Evolutionary conservation across 2,113 vertebrate genomes (phyloP).

Genomic region (Alligator sinensis): DNA sequence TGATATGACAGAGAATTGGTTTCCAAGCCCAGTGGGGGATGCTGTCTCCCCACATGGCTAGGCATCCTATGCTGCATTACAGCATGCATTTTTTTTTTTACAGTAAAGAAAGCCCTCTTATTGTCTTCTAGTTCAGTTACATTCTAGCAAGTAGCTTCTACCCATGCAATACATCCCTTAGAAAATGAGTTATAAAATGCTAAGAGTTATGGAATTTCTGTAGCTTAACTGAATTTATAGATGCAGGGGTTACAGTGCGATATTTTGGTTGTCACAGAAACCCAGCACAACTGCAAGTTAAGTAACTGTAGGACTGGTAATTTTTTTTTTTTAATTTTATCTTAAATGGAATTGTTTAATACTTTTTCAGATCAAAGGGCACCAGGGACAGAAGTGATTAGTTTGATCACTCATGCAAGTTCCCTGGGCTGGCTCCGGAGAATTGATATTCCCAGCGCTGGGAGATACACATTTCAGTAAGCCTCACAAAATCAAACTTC

Average conservation of each 20-base stretch:
- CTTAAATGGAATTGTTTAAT: background rate
- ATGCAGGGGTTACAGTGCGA: background rate
- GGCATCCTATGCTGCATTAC: slow-evolving; percentile 17
- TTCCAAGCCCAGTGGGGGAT: slow-evolving; percentile 21
- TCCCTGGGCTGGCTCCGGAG: background rate
- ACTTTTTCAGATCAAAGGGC: slow-evolving; percentile 1
- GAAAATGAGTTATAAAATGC: slow-evolving; percentile 49
- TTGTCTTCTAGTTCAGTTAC: slow-evolving; percentile 44
- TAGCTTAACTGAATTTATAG: slow-evolving; percentile 37
- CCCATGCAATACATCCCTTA: slow-evolving; percentile 6
- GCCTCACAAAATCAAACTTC: slow-evolving; percentile 12
- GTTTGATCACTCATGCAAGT: slow-evolving; percentile 21
- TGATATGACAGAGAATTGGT: slow-evolving; percentile 30
- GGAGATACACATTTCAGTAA: slow-evolving; percentile 2
- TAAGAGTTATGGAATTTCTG: slow-evolving; percentile 23
- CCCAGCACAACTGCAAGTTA: background rate
- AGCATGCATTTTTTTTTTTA: background rate
- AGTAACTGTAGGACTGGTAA: background rate
- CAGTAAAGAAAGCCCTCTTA: background rate
- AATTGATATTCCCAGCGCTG: slow-evolving; percentile 11
- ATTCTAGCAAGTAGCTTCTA: slow-evolving; percentile 15
- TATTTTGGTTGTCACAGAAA: background rate
- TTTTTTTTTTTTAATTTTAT: background rate
- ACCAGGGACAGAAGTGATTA: slow-evolving; percentile 9
- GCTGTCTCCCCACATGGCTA: slow-evolving; percentile 23